Conservation (phyloP, 2,113 vertebrate genomes). For the Salvelinus namaycush region DNA sequence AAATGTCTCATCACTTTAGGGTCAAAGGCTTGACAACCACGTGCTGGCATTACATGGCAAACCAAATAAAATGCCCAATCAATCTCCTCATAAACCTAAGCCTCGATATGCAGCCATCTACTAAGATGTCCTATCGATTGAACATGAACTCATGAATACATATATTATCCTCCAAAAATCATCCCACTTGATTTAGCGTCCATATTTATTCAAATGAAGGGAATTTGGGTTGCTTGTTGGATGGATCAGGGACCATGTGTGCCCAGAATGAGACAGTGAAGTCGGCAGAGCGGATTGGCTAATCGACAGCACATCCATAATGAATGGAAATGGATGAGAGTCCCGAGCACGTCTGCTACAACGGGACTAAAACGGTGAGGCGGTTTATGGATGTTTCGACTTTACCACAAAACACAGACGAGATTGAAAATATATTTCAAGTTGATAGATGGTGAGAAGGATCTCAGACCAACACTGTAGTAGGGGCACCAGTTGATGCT, state of each 20-base stretch:
- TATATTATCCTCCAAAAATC: not conserved
- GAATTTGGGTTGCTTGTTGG: not conserved
- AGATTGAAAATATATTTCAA: too few species aligned
- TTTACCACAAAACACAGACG: too few species aligned
- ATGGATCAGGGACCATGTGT: not conserved
- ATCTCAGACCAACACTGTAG: too few species aligned
- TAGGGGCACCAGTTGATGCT: too few species aligned
- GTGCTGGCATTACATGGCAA: not conserved
- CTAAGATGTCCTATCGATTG: not conserved
- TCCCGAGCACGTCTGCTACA: too few species aligned
- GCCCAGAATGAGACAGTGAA: not conserved
- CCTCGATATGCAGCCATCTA: not conserved
- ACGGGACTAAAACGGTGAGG: too few species aligned
- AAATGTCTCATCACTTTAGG: not conserved
- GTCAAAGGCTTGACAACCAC: not conserved
- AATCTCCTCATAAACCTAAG: not conserved
- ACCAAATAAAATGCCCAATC: not conserved
- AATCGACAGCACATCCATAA: not conserved
- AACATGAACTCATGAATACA: not conserved
- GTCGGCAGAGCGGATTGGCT: not conserved
- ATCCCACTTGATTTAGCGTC: not conserved
- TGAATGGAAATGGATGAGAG: not conserved
- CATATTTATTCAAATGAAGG: not conserved
- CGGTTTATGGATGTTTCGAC: too few species aligned
- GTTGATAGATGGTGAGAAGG: too few species aligned